Evolutionary conservation across 2,888 invertebrate genomes (phyloP).

Genomic region (Muschampia plurimacula): DNA sequence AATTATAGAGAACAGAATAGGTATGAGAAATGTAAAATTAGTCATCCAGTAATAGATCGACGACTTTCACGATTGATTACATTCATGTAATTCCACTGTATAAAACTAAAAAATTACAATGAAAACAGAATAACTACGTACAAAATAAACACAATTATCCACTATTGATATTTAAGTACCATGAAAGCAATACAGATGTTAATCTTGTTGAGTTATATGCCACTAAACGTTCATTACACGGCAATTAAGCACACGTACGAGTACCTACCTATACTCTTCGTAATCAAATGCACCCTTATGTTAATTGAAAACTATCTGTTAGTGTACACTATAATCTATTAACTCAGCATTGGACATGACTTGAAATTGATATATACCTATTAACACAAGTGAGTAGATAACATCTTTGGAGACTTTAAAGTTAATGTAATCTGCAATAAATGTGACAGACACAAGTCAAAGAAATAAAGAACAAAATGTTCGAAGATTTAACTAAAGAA

Average conservation of each 20-base stretch:
- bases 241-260: slow-evolving; percentile 65
- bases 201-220: slow-evolving; percentile 50
- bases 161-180: slow-evolving; percentile 18
- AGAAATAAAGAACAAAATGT: background rate
- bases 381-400: slow-evolving; percentile 20
- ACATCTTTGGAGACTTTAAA: slow-evolving; percentile 6
- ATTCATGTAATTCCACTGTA: too few relatives aligned
- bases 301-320: slow-evolving; percentile 59
- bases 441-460: background rate
- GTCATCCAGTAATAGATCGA: too few relatives aligned
- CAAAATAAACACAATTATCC: slow-evolving; percentile 11
- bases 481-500: background rate
- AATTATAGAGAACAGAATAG: too few relatives aligned
- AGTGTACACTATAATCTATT: slow-evolving; percentile 30
- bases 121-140: too few relatives aligned
- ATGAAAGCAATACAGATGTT: slow-evolving; percentile 39
- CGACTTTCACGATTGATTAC: too few relatives aligned
- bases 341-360: slow-evolving; percentile 24
- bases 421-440: background rate
- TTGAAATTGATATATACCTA: slow-evolving; percentile 17
- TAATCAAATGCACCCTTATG: slow-evolving; percentile 80
- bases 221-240: slow-evolving; percentile 76
- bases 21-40: too few relatives aligned
- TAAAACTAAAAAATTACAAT: background rate
- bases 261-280: slow-evolving; percentile 45